Conservation (phyloP, 2,888 invertebrate species). For the Baccha elongata region DNA sequence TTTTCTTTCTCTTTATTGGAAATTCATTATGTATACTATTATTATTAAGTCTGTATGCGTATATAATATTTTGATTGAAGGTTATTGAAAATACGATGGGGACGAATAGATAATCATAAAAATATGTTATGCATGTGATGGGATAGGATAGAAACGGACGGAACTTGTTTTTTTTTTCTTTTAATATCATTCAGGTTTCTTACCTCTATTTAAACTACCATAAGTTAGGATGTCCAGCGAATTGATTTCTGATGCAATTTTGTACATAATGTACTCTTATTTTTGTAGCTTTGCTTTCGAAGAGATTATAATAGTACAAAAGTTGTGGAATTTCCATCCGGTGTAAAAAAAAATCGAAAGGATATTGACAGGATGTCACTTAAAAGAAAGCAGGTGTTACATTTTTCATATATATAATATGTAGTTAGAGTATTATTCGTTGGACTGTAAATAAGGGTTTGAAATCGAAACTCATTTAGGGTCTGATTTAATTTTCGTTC, state of each 20-base stretch:
- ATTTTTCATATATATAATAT: not conserved
- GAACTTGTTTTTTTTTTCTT: conserved; percentile 14
- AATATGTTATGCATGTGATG: conserved; percentile 26
- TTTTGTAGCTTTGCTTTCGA: not conserved
- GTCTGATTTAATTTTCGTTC: no score
- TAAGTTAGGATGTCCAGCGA: conserved; percentile 40
- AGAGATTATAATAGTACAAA: no score
- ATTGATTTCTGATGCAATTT: conserved; percentile 37
- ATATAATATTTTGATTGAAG: conserved; percentile 20
- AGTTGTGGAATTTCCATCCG: conserved; percentile 20
- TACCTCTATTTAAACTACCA: conserved; percentile 12
- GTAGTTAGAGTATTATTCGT: no score
- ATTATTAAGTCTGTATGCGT: not conserved
- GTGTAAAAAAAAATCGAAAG: conserved; percentile 2
- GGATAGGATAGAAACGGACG: not conserved
- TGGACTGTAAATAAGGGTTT: no score
- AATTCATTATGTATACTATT: conserved; percentile 1
- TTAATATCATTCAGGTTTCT: conserved; percentile 15
- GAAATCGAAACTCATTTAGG: no score
- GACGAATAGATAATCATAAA: conserved; percentile 7
- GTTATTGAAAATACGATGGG: conserved; percentile 7
- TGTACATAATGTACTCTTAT: conserved; percentile 2
- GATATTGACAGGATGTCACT: conserved; percentile 19
- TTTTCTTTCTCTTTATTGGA: conserved; percentile 1
- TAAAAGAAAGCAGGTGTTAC: not conserved